phyloP scores from a whole-genome alignment of 2,888 invertebrate species.

The Chirona hameri region DNA sequence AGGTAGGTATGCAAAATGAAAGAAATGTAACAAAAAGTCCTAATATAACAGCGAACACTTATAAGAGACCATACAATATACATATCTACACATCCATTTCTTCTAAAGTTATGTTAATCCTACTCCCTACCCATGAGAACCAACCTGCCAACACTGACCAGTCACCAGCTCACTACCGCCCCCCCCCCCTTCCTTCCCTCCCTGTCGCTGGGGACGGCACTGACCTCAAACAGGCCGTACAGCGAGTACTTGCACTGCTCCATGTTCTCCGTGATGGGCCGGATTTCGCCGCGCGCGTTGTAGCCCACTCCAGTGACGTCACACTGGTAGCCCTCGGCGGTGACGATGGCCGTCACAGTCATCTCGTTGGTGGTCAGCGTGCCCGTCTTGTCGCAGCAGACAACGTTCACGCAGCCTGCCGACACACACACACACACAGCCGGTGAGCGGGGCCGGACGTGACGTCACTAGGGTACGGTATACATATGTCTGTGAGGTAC shows the following conservation, averaged over 20 bases:
- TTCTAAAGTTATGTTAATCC: too few species aligned
- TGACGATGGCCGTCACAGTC: slow-evolving; percentile 93
- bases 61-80: too few species aligned
- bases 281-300: slow-evolving; percentile 47
- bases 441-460: too few species aligned
- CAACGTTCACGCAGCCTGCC: slow-evolving; percentile 74
- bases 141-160: too few species aligned
- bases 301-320: slow-evolving; percentile 52
- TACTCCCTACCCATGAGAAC: too few species aligned
- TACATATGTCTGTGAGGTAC: too few species aligned
- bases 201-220: neutral
- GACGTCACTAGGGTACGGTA: too few species aligned
- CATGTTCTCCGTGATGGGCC: slow-evolving; percentile 1
- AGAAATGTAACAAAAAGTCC: too few species aligned
- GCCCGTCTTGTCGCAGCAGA: slow-evolving; percentile 99
- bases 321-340: slow-evolving; percentile 65
- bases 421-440: slow-evolving; percentile 31
- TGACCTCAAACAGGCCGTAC: slow-evolving; percentile 26
- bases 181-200: neutral
- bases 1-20: too few species aligned
- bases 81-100: too few species aligned
- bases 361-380: slow-evolving; percentile 98
- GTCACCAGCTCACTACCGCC: too few species aligned
- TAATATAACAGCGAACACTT: too few species aligned
- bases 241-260: slow-evolving; percentile 31